Evolutionary conservation across 1,140 invertebrate species (phyloP), one percentile per base, ranked within the genome.

Genomic region (Sarcophaga peregrina): DNA sequence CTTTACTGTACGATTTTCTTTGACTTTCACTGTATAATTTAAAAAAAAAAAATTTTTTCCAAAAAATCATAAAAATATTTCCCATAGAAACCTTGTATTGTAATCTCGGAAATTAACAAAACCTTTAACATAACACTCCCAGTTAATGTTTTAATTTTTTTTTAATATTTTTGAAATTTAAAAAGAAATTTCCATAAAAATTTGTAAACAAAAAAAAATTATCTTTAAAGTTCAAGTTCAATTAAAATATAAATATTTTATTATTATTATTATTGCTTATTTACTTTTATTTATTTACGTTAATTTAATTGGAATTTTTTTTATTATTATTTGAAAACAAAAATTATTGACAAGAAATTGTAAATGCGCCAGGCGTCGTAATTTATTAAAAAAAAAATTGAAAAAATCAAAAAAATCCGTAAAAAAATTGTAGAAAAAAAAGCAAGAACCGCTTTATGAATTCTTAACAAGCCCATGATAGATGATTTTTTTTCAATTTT

Each of bases 381-480:
- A 1, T 25, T 20, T 68, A n/a, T 8, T n/a, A n/a, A 13, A 68
- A 68, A 68, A 17, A 68, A 68, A 68, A 20, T 68, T 52, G 17
- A 9, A 68, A 52, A 37, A 37, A n/a, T 8, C 11, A 20, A 68
- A 68, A 13, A 68, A 68, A n/a, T n/a, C n/a, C n/a, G n/a, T n/a
- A n/a, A n/a, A 17, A 68, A 68, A 68, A 20, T 20, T 52, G 17
- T 1, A 37, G 7, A 68, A 52, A 3, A 10, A 52, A 5, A 68
- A n/a, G 20, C 20, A 62, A 25, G 62, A 68, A 25, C 62, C 62
- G 62, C 62, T 68, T 68, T 68, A 68, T 68, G 62, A 68, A 68
- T 68, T 25, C 62, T 68, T 20, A 68, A 68, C 62, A 68, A 68
- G 62, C 62, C 62, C 20, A 37, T 4, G 1, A 37, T 37, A 68